These are phyloP conservation scores for Callocephalon fimbriatum DNA, from an alignment of 2,113 vertebrate genomes.

Conservation along the genomic window DNA sequence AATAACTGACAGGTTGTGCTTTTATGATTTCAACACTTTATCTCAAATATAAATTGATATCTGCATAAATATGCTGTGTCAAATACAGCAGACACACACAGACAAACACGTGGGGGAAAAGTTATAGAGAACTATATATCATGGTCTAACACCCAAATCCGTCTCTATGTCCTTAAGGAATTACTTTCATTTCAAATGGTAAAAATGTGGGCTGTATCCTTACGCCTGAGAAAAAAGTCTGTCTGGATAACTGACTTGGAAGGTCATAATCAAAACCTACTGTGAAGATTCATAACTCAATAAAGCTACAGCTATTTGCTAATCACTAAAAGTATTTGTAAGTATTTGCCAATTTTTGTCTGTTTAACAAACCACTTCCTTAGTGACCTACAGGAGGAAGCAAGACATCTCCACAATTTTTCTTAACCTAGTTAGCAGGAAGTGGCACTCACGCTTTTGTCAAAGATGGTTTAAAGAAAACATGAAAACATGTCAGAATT, in stretches of 20 bases:
- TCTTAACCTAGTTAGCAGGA: not conserved
- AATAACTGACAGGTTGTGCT: not conserved
- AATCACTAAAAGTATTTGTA: not conserved
- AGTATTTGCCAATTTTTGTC: not conserved
- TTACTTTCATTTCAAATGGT: not conserved
- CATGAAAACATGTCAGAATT: not conserved
- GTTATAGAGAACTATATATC: not conserved
- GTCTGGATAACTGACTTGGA: not conserved
- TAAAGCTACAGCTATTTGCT: not conserved
- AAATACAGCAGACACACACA: not conserved
- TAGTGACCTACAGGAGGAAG: not conserved
- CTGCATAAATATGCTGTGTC: not conserved
- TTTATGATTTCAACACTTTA: not conserved
- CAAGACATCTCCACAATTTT: not conserved
- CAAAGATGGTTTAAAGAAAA: not conserved
- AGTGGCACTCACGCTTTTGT: not conserved
- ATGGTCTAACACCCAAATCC: not conserved
- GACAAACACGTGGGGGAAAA: not conserved
- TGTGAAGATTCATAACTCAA: not conserved
- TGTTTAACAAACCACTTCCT: not conserved
- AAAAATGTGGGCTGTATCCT: not conserved
- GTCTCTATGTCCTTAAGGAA: not conserved
- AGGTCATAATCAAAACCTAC: not conserved
- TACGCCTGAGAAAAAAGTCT: not conserved
- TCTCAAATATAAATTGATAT: not conserved